Evolutionary conservation across 2,113 vertebrate genomes (phyloP), one percentile per base, ranked within the genome.

Genomic region (Neogale vison): DNA sequence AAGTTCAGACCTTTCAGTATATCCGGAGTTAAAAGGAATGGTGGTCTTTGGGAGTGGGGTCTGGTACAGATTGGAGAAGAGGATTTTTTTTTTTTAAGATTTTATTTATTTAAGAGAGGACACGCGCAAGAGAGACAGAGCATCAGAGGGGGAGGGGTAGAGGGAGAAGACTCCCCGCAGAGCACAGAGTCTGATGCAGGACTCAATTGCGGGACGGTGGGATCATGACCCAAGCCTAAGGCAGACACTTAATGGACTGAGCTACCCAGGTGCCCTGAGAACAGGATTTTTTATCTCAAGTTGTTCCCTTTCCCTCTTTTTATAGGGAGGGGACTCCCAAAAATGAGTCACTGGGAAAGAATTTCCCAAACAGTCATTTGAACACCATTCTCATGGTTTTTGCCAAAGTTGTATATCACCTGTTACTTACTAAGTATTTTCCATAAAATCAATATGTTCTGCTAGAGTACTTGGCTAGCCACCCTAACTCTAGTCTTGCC

Each of bases 381-480:
- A 91, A 89, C 72, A 47, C n/a, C 3, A 36, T 88, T 31, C 42
- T 84, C 76, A 6, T 77, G 82, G 29, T 42, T 69, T 83, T 92
- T 94, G 80, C 93, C 88, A 88, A 81, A 42, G 90, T 52, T 77
- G 23, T 52, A n/a, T 72, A 45, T 50, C 69, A 96, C n/a, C 84
- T 83, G 84, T 88, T 88, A 79, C 91, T 95, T 94, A 83, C 61
- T 95, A 83, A 47, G 21, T 86, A 50, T 85, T 95, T 87, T 96
- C 84, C 90, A 80, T 92, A 90, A 93, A 59, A 71, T 88, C 86
- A 69, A 86, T n/a, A 18, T 47, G 11, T 29, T 93, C 85, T 96
- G n/a, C 63, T 82, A 39, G 52, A 47, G 31, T 84, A 71, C n/a
- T 86, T 23, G 80, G 80, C 42, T 63, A 59, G 7, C 20, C 18